A percentile compares a stretch with the other conserved stretches of the same genome.
Conservation (phyloP, 2,113 vertebrate species). For the Indicator indicator region DNA sequence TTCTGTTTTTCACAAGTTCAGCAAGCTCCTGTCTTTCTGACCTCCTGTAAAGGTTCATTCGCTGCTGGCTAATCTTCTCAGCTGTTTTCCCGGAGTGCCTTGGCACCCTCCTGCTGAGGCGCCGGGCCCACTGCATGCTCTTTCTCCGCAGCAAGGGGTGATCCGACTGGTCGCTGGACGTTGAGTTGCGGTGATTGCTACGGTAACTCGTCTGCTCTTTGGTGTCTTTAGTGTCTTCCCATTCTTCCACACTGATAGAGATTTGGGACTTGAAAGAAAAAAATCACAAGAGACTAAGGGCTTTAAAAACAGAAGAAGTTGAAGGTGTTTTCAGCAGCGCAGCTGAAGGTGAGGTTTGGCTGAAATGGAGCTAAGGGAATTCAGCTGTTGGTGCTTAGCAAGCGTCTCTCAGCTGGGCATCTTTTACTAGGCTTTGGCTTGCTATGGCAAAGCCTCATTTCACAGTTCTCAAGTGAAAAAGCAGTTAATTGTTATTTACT, state of each 20-base stretch:
- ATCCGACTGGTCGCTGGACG: slow-evolving; percentile 84
- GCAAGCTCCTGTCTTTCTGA: slow-evolving; percentile 94
- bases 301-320: background rate
- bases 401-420: background rate
- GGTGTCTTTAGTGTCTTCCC: slow-evolving; percentile 87
- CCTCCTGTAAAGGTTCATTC: slow-evolving; percentile 86
- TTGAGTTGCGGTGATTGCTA: slow-evolving; percentile 79
- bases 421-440: background rate
- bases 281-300: background rate
- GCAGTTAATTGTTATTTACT: background rate
- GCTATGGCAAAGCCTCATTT: background rate
- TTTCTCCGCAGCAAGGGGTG: slow-evolving; percentile 87
- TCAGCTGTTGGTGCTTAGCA: background rate
- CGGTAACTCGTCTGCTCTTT: slow-evolving; percentile 79
- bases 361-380: background rate
- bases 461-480: background rate
- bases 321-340: background rate
- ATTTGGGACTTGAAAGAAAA: slow-evolving; percentile 84
- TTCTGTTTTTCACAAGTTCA: slow-evolving; percentile 92
- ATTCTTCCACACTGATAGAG: slow-evolving; percentile 89
- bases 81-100: slow-evolving; percentile 79
- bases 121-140: slow-evolving; percentile 93
- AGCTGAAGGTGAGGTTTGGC: background rate
- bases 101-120: slow-evolving; percentile 86
- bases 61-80: slow-evolving; percentile 88